Evolutionary conservation across 2,888 invertebrate species (phyloP), one percentile per base, ranked within the genome.

Genomic region (Tiliacea aurago): DNA sequence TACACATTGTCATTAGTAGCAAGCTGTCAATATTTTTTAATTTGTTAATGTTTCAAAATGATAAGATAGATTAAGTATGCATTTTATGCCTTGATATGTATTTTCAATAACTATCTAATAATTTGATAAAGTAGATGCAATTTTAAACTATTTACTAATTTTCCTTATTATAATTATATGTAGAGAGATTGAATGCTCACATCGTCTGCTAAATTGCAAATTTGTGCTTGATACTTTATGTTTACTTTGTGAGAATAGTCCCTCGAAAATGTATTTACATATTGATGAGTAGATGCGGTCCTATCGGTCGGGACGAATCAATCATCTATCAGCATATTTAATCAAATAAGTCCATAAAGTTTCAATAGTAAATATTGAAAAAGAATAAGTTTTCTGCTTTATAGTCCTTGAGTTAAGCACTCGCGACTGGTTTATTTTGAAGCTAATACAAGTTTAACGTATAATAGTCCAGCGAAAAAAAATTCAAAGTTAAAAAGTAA

Each of bases 401-500:
- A 37, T 33, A 58, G 51, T 74, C 37, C 33, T 65, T 68, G 13
- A 63, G 55, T 73, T 45, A 33, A 67, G 66, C 53, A 45, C 53
- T 37, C 37, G 37, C 4, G 69, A 71, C 75, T 71, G 65, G 81
- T 76, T 84, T 78, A 69, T 84, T 83, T 63, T 61, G 51, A 59
- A 77, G 78, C 61, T 80, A 84, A 80, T 82, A 72, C 53, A 79
- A 82, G 80, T 76, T 80, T 74, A 69, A 23, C 58, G 20, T 53
- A 55, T 76, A 85, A 84, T 81, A 47, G 75, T 63, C 67, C 58
- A 69, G 73, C 43, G 70, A 84, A 83, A 84, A 83, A 80, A 77
- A 49, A 85, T 84, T 87, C 73, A 81, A 79, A 81, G 76, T 84
- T 84, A 76, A 80, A 28, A 86, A 82, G 85, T 83, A 78, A 64